Base-by-base conservation (phyloP, 1,140 invertebrate species). In the Calephelis nemesis region DNA sequence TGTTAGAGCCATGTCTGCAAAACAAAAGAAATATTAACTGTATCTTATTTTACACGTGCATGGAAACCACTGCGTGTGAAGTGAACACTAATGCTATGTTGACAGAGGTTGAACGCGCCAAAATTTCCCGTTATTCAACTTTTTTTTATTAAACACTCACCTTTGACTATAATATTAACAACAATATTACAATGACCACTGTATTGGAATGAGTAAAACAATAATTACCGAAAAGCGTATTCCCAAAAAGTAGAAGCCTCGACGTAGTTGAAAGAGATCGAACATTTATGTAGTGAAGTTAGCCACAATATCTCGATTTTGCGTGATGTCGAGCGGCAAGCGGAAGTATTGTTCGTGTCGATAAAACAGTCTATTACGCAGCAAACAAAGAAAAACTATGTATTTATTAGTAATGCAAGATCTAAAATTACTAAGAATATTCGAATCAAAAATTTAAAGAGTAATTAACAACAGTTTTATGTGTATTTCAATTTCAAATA, bases 1-100 rank as follows among this genome's bases (percentile, higher is more conserved):
- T 81, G 88, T 88, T 77, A 92, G 82, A 89, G 89, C 92, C 92
- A 92, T 92, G 78, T 89, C 92, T 92, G 89, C 58, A 84, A 88
- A 79, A 58, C 69, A 75, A 87, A 84, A 83, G 39, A 60, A 30
- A 83, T 75, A 73, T 77, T 74, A 74, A 78, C 76, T 82, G 70
- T 84, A 83, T 78, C 84, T 71, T 68, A 82, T 81, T 85, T 75
- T 90, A 90, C 88, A 90, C 88, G 87, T 90, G 88, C 86, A 84
- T 79, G 79, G 76, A 65, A 71, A 67, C 76, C 74, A 87, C 78
- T 84, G 76, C 78, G 79, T 83, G 80, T 70, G 78, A 86, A 82
- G 54, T 58, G 52, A 45, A 73, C 83, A 73, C 79, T 74, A 72
- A 79, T 80, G 81, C 79, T 82, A 81, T 90, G 87, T 90, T 91